Evolutionary conservation across 2,888 invertebrate genomes (phyloP).

Genomic region (Teleiodes luculella): DNA sequence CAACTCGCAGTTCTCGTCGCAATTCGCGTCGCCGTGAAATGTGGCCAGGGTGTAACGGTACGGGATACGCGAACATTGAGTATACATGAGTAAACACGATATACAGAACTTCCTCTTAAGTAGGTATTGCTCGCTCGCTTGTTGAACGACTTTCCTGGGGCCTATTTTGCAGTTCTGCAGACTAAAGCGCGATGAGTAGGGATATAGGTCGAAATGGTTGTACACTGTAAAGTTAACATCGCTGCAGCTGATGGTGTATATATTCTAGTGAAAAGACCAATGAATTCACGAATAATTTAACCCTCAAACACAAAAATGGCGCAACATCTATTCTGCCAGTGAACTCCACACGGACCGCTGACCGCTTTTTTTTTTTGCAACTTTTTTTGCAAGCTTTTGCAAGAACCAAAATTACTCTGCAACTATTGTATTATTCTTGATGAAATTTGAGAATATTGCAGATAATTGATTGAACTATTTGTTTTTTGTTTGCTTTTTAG

Average conservation of each 20-base stretch:
- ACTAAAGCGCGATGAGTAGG: conserved; percentile 1
- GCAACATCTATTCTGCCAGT: too few species aligned
- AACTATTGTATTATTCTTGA: too few species aligned
- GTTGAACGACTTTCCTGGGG: conserved; percentile 13
- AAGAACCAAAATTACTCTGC: too few species aligned
- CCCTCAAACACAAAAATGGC: too few species aligned
- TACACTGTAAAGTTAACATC: conserved; percentile 2
- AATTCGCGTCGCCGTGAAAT: too few species aligned
- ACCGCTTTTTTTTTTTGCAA: too few species aligned
- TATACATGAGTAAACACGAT: conserved; percentile 29
- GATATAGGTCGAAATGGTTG: conserved; percentile 4
- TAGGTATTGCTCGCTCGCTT: conserved; percentile 10
- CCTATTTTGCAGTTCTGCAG: conserved; percentile 4
- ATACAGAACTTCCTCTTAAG: conserved; percentile 1
- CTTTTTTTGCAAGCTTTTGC: too few species aligned
- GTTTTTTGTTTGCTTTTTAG: too few species aligned
- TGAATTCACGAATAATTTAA: not conserved
- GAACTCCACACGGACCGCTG: too few species aligned
- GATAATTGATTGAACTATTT: too few species aligned
- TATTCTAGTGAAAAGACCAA: not conserved
- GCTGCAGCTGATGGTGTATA: not conserved
- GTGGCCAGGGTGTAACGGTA: conserved; percentile 34
- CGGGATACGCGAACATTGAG: conserved; percentile 18
- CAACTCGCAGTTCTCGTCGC: too few species aligned
- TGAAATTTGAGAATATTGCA: too few species aligned